A percentile compares a stretch with the other conserved stretches of the same genome.
These are phyloP conservation scores for Eurypyga helias DNA, from an alignment of 2,113 vertebrate genomes.

Conservation along the genomic window DNA sequence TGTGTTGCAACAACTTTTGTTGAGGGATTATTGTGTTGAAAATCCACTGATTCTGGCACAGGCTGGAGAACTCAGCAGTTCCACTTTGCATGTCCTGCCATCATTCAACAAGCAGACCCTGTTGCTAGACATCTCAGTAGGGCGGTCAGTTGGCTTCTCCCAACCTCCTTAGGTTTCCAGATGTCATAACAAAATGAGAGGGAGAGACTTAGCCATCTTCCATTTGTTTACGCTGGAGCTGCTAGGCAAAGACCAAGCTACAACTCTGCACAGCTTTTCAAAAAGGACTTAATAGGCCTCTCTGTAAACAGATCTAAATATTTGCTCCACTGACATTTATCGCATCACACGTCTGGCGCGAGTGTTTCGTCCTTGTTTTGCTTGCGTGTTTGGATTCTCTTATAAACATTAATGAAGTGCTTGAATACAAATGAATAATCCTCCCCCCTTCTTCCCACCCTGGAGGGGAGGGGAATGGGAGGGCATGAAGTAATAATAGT, in stretches of 20 bases:
- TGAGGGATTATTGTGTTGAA: constrained; percentile 32
- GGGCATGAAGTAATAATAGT: constrained; percentile 46
- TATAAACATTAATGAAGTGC: constrained; percentile 72
- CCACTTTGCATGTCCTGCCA: constrained; percentile 28
- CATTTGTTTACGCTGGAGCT: constrained; percentile 47
- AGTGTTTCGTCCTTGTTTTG: constrained; percentile 56
- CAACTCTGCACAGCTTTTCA: constrained; percentile 51
- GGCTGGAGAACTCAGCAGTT: neutral
- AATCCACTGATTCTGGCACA: constrained; percentile 29
- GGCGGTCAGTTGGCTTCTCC: constrained; percentile 59
- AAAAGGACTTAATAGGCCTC: constrained; percentile 64
- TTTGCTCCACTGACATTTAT: constrained; percentile 61
- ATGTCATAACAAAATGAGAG: constrained; percentile 60
- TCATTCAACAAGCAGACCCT: constrained; percentile 18
- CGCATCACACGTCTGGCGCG: constrained; percentile 21
- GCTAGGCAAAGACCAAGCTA: constrained; percentile 51
- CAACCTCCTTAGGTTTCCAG: constrained; percentile 53
- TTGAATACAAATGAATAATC: constrained; percentile 63
- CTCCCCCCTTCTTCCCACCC: constrained; percentile 15
- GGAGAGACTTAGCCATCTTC: constrained; percentile 55
- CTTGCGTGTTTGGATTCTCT: constrained; percentile 42
- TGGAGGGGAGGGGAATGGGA: constrained; percentile 33
- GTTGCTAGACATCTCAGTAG: neutral
- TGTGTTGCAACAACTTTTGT: constrained; percentile 24
- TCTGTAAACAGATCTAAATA: constrained; percentile 70